Base-by-base conservation (phyloP, 2,113 vertebrate species). In the Petromus typicus region DNA sequence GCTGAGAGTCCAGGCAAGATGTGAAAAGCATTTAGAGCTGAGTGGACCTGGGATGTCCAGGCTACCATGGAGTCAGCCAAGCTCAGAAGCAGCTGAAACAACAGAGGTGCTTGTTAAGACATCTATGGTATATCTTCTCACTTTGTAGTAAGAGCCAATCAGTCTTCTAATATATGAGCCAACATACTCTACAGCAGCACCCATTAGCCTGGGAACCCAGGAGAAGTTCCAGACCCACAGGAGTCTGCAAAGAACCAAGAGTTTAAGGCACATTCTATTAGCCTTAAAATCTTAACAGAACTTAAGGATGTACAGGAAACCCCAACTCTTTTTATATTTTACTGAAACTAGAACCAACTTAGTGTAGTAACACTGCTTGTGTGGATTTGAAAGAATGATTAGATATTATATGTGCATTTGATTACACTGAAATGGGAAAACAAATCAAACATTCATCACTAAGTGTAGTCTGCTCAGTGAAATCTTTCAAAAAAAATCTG, bases 361-460 rank as follows among this genome's bases (percentile, higher is more conserved):
- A 66, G 30, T 17, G 37, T 93, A 59, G 22, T 79, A 63, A 91
- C 25, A 51, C 11, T 7, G 48, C 13, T 45, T 45, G 43, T 37
- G 25, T 45, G 37, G 40, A 92, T 80, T 63, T 80, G 76, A 93
- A 83, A 80, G 5, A 40, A 32, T 66, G 45, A 81, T 95, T 67
- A 91, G 51, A 93, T 34, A 32, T 86, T 67, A 57, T 75, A 83
- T 32, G 63, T 43, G 20, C 27, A 54, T 83, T 78, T 84, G 63
- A 93, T 86, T 86, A 91, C 67, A 96, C 86, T 75, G 94, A 91
- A 96, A 96, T 71, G 30, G 40, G n/a, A 11, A 75, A 54, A 63
- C 34, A 7, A 79, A 96, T 93, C n/a, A 86, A 86, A 75, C 93
- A 86, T 89, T 80, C 90, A 95, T 95, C 83, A 89, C 64, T 87